Conservation (phyloP, 1,140 invertebrate genomes). For the Hormaphis cornu region DNA sequence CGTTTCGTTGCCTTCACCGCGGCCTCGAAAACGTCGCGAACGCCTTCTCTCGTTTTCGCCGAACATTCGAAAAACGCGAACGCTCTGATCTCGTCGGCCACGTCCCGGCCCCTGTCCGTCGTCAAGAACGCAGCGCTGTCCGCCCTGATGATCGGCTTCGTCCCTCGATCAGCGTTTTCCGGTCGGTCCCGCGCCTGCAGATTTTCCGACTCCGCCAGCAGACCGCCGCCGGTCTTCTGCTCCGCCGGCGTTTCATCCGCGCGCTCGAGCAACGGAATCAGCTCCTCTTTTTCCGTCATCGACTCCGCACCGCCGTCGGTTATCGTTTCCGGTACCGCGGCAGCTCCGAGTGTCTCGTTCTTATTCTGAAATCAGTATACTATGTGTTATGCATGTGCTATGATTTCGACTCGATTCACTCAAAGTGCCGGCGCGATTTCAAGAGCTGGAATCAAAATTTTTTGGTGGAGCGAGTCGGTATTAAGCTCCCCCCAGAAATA, state of each 20-base stretch:
- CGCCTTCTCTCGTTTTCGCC: conserved; percentile 62
- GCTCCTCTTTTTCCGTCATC: no score
- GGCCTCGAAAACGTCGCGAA: conserved; percentile 60
- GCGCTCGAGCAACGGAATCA: no score
- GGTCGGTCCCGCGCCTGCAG: neutral
- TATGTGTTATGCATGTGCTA: neutral
- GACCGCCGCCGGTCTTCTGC: conserved; percentile 48
- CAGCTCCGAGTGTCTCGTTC: neutral
- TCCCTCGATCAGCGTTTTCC: neutral
- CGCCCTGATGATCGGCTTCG: no score
- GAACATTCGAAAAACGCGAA: conserved; percentile 63
- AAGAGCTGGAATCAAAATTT: no score
- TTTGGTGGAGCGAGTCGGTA: no score
- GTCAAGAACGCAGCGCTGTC: neutral
- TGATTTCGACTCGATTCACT: neutral
- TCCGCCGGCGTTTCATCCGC: conserved; percentile 59
- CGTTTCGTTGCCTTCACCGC: conserved; percentile 53
- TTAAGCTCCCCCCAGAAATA: no score
- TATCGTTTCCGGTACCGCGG: neutral
- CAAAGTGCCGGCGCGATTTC: no score
- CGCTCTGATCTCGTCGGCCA: conserved; percentile 62
- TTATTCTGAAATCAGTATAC: neutral
- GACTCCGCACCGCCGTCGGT: no score
- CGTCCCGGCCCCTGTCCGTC: conserved; percentile 52
- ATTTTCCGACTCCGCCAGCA: neutral